Evolutionary conservation across 2,113 vertebrate genomes (phyloP).

Genomic region (Rhabdornis inornatus): DNA sequence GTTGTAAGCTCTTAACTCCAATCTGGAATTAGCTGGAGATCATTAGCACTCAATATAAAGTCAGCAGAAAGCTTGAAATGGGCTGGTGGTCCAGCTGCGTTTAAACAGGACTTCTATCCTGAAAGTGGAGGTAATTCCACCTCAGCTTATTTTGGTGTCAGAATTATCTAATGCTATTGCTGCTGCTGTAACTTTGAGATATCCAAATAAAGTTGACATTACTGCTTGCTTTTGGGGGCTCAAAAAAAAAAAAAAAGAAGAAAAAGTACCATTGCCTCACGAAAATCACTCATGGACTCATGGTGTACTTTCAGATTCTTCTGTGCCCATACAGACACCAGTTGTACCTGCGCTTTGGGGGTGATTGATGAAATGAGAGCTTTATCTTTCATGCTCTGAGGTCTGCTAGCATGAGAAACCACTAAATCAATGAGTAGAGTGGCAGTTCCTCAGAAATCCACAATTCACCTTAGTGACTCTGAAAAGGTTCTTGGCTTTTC

Average conservation of each 20-base stretch:
- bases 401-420: neutral
- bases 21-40: conserved; percentile 29
- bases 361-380: neutral
- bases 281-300: neutral
- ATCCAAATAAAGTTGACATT: neutral
- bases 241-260: neutral
- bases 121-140: neutral
- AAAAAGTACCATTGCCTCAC: neutral
- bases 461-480: neutral
- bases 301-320: neutral
- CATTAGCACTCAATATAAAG: conserved; percentile 23
- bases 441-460: neutral
- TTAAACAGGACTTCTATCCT: neutral
- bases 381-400: neutral
- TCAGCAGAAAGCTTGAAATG: neutral
- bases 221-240: neutral
- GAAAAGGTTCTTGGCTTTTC: neutral
- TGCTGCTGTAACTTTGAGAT: neutral
- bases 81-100: neutral
- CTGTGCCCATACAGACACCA: accelerated
- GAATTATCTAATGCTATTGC: neutral
- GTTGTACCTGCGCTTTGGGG: neutral
- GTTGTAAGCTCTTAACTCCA: neutral
- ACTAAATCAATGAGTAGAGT: neutral
- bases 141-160: neutral